Evolutionary conservation across 2,797 vertebrate species (phyloP).

Genomic region (Scomberomorus guttatus): DNA sequence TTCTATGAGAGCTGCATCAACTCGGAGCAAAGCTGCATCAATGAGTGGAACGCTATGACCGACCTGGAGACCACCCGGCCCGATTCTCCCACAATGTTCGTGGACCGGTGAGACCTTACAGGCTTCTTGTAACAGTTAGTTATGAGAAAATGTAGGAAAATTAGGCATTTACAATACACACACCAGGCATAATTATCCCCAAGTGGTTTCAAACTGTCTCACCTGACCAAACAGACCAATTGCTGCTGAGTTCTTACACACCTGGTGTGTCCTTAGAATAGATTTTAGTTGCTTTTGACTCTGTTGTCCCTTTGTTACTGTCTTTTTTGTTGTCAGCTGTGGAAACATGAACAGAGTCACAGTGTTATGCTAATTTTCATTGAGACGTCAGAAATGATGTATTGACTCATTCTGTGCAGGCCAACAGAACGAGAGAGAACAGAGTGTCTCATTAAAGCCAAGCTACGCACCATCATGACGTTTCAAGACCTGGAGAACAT

Average conservation of each 20-base stretch:
- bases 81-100: conserved; percentile 93
- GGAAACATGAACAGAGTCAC: conserved; percentile 13
- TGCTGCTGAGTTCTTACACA: neutral
- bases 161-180: neutral
- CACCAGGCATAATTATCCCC: neutral
- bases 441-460: conserved; percentile 94
- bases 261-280: neutral
- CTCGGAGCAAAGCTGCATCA: conserved; percentile 97
- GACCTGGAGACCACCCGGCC: conserved; percentile 94
- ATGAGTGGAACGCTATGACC: conserved; percentile 97
- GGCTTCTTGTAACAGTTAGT: neutral
- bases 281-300: conserved; percentile 17
- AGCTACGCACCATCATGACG: conserved; percentile 96
- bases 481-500: conserved; percentile 97
- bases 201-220: neutral
- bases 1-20: conserved; percentile 96
- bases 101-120: conserved; percentile 89
- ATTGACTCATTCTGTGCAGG: conserved; percentile 78
- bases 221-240: neutral
- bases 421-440: conserved; percentile 94
- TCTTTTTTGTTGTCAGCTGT: conserved; percentile 35
- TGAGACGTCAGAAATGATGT: conserved; percentile 19
- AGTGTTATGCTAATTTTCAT: conserved; percentile 32
- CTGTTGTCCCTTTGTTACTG: conserved; percentile 15
- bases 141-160: neutral